Percentiles rank a stretch among this genome's conserved stretches.
Evolutionary conservation across 2,113 vertebrate species (phyloP).

Genomic region (Seriola rivoliana): DNA sequence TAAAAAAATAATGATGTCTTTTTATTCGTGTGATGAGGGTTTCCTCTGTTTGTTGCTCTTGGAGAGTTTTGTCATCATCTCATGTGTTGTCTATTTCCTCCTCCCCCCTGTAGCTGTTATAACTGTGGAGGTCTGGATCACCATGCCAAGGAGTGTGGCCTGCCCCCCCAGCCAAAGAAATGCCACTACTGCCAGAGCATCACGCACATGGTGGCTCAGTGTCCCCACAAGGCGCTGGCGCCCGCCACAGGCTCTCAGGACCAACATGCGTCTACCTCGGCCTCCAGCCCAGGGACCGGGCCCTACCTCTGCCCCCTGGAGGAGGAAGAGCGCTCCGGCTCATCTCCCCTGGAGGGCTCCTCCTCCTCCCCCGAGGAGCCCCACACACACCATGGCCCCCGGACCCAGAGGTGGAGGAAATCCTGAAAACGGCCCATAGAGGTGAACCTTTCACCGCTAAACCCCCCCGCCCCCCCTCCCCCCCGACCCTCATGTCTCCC

Average conservation of each 20-base stretch:
- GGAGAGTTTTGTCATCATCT: background rate
- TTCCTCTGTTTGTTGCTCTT: background rate
- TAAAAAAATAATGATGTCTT: background rate
- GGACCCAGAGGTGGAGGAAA: slow-evolving; percentile 94
- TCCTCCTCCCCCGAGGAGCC: slow-evolving; percentile 91
- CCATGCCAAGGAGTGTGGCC: slow-evolving; percentile 98
- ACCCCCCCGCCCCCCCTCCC: slow-evolving; percentile 18
- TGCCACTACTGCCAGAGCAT: slow-evolving; percentile 99
- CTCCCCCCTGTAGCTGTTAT: slow-evolving; percentile 89
- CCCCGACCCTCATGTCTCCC: slow-evolving; percentile 70
- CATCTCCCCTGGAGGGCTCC: slow-evolving; percentile 88
- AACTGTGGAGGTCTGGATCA: slow-evolving; percentile 99
- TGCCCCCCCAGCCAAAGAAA: slow-evolving; percentile 99
- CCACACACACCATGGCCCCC: slow-evolving; percentile 88
- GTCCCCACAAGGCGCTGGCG: slow-evolving; percentile 89
- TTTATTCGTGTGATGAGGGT: background rate
- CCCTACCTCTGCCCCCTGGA: slow-evolving; percentile 84
- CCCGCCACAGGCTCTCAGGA: slow-evolving; percentile 92
- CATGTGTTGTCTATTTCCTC: background rate
- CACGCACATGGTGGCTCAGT: slow-evolving; percentile 96
- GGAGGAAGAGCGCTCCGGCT: slow-evolving; percentile 85
- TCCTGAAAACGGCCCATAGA: slow-evolving; percentile 82
- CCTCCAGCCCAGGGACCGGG: slow-evolving; percentile 73
- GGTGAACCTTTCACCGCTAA: slow-evolving; percentile 56
- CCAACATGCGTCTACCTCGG: slow-evolving; percentile 83